Percentiles rank a stretch among this genome's conserved stretches.
Conservation (phyloP, 2,113 vertebrate genomes). For the Pogonocichla stellata region DNA sequence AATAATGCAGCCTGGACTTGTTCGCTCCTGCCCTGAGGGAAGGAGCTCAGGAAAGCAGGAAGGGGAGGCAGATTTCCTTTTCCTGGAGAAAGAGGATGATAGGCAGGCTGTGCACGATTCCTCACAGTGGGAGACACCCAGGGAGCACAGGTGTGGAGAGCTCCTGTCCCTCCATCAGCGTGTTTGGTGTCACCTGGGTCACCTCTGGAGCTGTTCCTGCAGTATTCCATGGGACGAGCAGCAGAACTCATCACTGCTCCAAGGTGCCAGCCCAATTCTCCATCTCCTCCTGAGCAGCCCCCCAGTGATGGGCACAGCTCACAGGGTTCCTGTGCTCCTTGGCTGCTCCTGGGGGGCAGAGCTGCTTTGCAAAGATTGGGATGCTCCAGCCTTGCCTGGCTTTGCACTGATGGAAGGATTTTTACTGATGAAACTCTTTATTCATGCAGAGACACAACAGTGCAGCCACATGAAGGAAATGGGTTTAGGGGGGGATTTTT, state of each 20-base stretch:
- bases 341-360: background rate
- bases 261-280: background rate
- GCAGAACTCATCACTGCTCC: background rate
- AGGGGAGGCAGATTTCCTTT: background rate
- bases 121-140: background rate
- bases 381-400: background rate
- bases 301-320: background rate
- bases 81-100: background rate
- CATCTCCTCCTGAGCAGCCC: background rate
- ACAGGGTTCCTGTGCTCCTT: background rate
- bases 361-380: background rate
- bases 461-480: background rate
- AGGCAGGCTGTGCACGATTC: background rate
- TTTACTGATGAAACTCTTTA: background rate
- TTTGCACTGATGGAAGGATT: background rate
- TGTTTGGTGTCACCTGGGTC: background rate
- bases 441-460: background rate
- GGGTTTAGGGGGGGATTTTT: background rate
- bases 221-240: background rate
- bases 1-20: background rate
- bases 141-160: fast-evolving
- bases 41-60: no score
- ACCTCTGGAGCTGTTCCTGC: background rate
- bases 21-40: background rate
- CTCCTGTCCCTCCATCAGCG: background rate